Conservation (phyloP, 2,888 invertebrate genomes). For the Hecatera dysodea region DNA sequence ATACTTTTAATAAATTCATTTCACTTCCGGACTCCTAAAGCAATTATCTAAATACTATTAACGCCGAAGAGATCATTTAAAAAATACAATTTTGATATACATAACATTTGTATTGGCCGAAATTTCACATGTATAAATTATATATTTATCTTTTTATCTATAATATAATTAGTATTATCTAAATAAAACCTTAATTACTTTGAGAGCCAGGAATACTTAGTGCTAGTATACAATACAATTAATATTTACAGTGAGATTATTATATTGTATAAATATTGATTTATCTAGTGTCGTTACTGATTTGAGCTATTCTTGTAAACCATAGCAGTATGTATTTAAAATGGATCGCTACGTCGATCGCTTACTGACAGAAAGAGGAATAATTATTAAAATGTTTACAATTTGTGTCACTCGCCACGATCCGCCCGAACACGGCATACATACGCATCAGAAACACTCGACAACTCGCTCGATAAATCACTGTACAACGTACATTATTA, state of each 20-base stretch:
- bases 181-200: constrained; percentile 89
- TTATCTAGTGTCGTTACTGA: constrained; percentile 89
- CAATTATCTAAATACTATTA: constrained; percentile 87
- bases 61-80: constrained; percentile 90
- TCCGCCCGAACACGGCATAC: constrained; percentile 78
- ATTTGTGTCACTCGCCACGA: constrained; percentile 64
- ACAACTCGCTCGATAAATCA: constrained; percentile 73
- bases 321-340: constrained; percentile 71
- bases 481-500: constrained; percentile 78
- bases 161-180: constrained; percentile 81
- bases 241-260: constrained; percentile 90
- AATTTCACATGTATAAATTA: constrained; percentile 86
- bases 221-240: constrained; percentile 81
- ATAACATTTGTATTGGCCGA: constrained; percentile 89
- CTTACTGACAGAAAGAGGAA: constrained; percentile 68
- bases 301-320: constrained; percentile 88
- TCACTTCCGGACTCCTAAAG: constrained; percentile 90
- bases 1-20: constrained; percentile 89
- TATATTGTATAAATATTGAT: constrained; percentile 84
- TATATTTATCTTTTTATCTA: constrained; percentile 78
- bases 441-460: constrained; percentile 70
- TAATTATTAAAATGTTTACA: constrained; percentile 67
- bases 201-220: constrained; percentile 90
- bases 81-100: constrained; percentile 90
- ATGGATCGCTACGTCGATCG: constrained; percentile 71